phyloP scores from a whole-genome alignment of 2,113 vertebrate genomes.

The Myrmophylax atrothorax region DNA sequence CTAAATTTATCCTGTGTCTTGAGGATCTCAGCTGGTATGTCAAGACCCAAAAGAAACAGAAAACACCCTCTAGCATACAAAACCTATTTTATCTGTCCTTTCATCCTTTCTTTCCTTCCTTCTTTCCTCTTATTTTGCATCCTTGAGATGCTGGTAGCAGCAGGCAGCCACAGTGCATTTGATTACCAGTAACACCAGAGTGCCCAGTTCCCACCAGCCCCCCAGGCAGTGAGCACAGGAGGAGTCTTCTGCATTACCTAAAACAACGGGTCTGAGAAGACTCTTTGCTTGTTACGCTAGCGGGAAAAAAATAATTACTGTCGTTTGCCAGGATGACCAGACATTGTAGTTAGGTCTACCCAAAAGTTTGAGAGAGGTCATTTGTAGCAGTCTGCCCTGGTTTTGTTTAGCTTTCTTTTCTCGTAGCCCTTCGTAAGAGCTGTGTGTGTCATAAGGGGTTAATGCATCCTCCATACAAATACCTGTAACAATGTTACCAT shows the following conservation, averaged over 20 bases:
- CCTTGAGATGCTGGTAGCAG: neutral
- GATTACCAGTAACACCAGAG: neutral
- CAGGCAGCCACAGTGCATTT: neutral
- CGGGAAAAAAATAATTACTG: too few relatives aligned
- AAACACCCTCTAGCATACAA: neutral
- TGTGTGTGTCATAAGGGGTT: rapidly evolving
- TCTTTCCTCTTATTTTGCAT: neutral
- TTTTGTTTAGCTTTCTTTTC: neutral
- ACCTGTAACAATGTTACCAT: neutral
- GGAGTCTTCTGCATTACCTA: neutral
- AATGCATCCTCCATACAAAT: neutral
- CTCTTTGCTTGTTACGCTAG: neutral
- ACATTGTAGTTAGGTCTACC: neutral
- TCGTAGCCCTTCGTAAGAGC: neutral
- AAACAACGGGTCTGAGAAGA: neutral
- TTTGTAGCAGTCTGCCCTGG: neutral
- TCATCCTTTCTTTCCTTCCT: too few relatives aligned
- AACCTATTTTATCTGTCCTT: neutral
- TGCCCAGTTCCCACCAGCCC: neutral
- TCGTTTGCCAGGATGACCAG: neutral
- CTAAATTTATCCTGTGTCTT: neutral
- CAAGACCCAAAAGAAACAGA: neutral
- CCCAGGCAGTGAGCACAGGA: neutral
- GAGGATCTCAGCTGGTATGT: neutral
- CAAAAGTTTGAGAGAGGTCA: neutral